Conservation (phyloP, 2,797 vertebrate genomes). For the Tangara arthus region DNA sequence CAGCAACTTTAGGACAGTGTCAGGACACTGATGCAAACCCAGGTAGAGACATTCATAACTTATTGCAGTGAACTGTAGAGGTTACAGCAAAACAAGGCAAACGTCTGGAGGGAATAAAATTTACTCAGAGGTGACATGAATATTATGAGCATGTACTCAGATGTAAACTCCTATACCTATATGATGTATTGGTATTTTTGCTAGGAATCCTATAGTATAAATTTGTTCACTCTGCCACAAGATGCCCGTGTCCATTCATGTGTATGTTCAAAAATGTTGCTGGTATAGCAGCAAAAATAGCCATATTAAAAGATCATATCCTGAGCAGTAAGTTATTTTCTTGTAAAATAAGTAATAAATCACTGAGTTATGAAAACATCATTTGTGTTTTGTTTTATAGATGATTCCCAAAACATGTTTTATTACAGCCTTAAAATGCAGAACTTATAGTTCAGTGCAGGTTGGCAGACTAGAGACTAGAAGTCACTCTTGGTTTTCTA, state of each 20-base stretch:
- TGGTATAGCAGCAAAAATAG: neutral
- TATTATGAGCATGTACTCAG: neutral
- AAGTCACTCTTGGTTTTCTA: neutral
- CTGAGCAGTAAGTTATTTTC: neutral
- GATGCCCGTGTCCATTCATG: neutral
- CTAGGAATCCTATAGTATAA: neutral
- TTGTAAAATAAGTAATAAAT: neutral
- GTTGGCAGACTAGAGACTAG: neutral
- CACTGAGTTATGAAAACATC: accelerated
- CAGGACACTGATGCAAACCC: neutral
- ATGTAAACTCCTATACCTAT: neutral
- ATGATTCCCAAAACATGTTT: neutral
- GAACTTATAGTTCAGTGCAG: neutral
- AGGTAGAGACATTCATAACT: neutral
- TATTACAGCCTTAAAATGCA: neutral
- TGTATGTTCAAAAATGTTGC: neutral
- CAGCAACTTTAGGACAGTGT: neutral
- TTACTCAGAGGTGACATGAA: neutral
- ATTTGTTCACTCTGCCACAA: neutral
- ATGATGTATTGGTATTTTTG: neutral
- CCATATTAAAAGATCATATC: neutral
- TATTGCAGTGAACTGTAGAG: neutral
- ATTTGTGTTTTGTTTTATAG: neutral
- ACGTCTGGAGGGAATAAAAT: neutral
- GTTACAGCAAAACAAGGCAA: neutral